Evolutionary conservation across 92 coral and sea anemone genomes (phyloP).

Genomic region (Epizoanthus scotinus): DNA sequence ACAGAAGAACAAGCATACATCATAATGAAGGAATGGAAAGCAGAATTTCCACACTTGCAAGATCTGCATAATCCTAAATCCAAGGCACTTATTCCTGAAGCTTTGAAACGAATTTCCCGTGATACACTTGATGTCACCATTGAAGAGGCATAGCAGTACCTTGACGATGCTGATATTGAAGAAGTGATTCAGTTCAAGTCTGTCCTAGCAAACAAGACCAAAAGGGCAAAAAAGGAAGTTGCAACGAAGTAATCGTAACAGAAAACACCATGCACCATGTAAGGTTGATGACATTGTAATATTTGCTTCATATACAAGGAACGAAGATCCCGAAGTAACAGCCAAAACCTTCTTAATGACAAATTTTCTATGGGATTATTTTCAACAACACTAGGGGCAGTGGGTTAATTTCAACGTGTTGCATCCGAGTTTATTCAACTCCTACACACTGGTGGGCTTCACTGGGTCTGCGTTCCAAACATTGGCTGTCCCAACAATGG

Average conservation of each 20-base stretch:
- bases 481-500: slow-evolving; percentile 17
- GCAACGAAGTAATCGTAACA: neutral
- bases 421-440: slow-evolving; percentile 33
- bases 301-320: neutral
- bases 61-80: neutral
- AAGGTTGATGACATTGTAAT: slow-evolving; percentile 7
- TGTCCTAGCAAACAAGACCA: neutral
- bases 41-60: slow-evolving; percentile 35
- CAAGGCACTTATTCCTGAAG: slow-evolving; percentile 44
- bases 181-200: slow-evolving; percentile 7
- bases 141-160: slow-evolving; percentile 36
- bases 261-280: neutral
- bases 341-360: slow-evolving; percentile 31
- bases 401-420: slow-evolving; percentile 33
- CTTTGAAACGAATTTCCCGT: slow-evolving; percentile 31
- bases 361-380: slow-evolving; percentile 37
- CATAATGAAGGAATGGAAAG: slow-evolving; percentile 7
- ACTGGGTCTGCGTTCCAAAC: slow-evolving; percentile 51
- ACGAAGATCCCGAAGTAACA: neutral
- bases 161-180: slow-evolving; percentile 25
- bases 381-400: slow-evolving; percentile 43
- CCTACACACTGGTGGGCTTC: slow-evolving; percentile 36
- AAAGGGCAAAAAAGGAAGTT: slow-evolving; percentile 28
- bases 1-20: slow-evolving; percentile 37
- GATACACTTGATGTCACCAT: slow-evolving; percentile 16